Conservation (phyloP, 2,888 invertebrate species). For the Tubulanus polymorphus region DNA sequence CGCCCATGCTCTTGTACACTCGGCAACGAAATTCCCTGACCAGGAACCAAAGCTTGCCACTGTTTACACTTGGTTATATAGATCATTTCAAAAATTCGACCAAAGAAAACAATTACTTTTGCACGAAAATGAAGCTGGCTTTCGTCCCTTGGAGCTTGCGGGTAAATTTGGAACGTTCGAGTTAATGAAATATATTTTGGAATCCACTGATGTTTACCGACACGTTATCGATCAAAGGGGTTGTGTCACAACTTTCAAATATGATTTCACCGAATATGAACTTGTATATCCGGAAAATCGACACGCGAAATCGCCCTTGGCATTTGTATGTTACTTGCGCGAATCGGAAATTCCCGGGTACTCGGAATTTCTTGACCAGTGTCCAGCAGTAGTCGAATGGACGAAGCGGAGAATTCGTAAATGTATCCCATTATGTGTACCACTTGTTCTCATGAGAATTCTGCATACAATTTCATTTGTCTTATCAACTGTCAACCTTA, state of each 20-base stretch:
- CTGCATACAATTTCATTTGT: too few relatives aligned
- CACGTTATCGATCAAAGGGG: not conserved
- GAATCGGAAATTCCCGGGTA: too few relatives aligned
- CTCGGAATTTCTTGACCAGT: too few relatives aligned
- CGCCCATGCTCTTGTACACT: not conserved
- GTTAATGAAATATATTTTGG: not conserved
- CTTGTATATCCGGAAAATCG: not conserved
- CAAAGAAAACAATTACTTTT: not conserved
- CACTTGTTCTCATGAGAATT: too few relatives aligned
- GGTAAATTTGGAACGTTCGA: not conserved
- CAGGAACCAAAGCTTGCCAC: not conserved
- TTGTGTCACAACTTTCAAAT: not conserved
- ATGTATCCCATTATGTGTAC: too few relatives aligned
- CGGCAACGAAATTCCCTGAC: not conserved
- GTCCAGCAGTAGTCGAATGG: too few relatives aligned
- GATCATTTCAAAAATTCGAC: not conserved
- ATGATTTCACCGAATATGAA: slow-evolving; percentile 2
- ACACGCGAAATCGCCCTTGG: not conserved
- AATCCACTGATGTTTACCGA: not conserved
- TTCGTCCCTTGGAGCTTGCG: slow-evolving; percentile 4
- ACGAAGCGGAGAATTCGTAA: too few relatives aligned
- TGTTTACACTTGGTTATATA: not conserved
- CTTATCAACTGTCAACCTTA: too few relatives aligned
- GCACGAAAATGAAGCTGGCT: not conserved
- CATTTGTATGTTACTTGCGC: not conserved